phyloP scores from a whole-genome alignment of 2,113 vertebrate species.

The Alectura lathami region DNA sequence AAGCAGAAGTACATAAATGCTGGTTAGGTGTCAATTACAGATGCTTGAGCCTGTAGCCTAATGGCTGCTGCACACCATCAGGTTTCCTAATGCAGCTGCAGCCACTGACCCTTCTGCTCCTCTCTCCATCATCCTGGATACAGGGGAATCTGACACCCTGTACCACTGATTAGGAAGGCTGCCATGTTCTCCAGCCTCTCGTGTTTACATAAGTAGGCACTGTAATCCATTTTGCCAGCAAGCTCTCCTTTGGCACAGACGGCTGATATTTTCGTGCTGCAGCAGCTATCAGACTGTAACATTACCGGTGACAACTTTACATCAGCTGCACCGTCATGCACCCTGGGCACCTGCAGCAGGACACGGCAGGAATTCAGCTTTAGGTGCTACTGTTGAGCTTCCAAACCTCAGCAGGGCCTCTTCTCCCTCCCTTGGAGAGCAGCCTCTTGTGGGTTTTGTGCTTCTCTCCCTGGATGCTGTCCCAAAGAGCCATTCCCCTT shows the following conservation, averaged over 20 bases:
- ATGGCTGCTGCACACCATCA: background rate
- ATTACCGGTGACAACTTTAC: background rate
- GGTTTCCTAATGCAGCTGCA: background rate
- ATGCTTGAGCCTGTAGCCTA: background rate
- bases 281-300: background rate
- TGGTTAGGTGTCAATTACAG: background rate
- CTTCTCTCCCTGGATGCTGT: background rate
- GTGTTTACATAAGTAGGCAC: constrained; percentile 32
- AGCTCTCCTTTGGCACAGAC: constrained; percentile 52
- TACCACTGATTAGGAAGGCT: background rate
- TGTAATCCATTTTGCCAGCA: constrained; percentile 49
- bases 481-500: background rate
- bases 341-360: background rate
- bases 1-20: background rate
- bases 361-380: background rate
- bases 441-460: background rate
- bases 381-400: background rate
- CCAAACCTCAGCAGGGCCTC: background rate
- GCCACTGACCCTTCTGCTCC: background rate
- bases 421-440: background rate
- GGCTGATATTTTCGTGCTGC: constrained; percentile 34
- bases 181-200: background rate
- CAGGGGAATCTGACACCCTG: background rate
- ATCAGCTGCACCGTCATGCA: background rate
- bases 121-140: background rate